Base-by-base conservation (phyloP, 2,797 vertebrate species). In the Oryzias dopingdopingensis region DNA sequence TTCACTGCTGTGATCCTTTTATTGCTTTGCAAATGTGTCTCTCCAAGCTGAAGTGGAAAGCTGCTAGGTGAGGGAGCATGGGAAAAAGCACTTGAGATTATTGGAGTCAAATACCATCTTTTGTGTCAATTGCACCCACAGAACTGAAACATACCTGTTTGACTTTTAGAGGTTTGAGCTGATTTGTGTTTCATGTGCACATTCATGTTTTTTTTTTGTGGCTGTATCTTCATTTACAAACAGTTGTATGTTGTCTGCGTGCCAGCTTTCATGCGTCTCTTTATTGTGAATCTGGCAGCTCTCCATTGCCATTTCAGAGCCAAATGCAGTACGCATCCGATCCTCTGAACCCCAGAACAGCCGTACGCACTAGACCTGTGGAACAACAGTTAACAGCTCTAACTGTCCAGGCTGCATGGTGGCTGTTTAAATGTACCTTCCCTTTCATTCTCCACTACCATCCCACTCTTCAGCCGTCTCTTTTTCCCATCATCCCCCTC, bases 11-110 rank as follows among this genome's bases (percentile, higher is more conserved):
- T 79, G 83, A 82, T 76, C 84, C 67, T 37, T 37, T 37, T 79
- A 82, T 77, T 80, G 81, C 72, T 82, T 83, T 76, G 80, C 82
- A 68, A 74, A 88, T 81, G 85, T 87, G 83, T 85, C 86, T 82
- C 68, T 77, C 59, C 60, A 54, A 80, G 79, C 77, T 72, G 80
- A 81, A 79, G 71, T 77, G 80, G 56, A 79, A 88, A 85, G 85
- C 84, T 88, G 89, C 83, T 87, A 82, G 82, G 81, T 84, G 78
- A 87, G 71, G 74, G 77, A 49, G 78, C 59, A 79, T 75, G 77
- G 60, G 54, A 84, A 89, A 75, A 80, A 81, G 82, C 84, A 84
- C 87, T 82, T 88, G 83, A 80, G 82, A 76, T 76, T 76, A 47
- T 86, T 83, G 86, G 85, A 86, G 85, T 84, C 87, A 81, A 83